Conservation (phyloP, 2,797 vertebrate species). For the Fistularia commersonii region DNA sequence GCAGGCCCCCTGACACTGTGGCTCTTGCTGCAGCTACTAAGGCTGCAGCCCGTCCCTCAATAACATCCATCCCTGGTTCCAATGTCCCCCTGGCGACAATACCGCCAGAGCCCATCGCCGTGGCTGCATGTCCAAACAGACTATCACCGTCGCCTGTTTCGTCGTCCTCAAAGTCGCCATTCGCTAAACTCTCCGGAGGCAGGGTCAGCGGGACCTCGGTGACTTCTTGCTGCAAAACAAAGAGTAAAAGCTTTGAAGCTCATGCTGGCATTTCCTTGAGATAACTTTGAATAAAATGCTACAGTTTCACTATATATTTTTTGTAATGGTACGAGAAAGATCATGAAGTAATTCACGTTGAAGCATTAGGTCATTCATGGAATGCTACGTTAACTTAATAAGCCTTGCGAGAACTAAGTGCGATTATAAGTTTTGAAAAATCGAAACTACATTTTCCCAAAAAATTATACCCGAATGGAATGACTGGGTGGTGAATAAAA, state of each 20-base stretch:
- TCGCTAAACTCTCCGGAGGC: slow-evolving; percentile 62
- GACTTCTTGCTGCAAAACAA: slow-evolving; percentile 69
- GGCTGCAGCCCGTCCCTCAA: slow-evolving; percentile 48
- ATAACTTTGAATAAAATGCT: too few relatives aligned
- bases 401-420: too few relatives aligned
- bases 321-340: too few relatives aligned
- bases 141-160: slow-evolving; percentile 44
- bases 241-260: slow-evolving; percentile 6
- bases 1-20: slow-evolving; percentile 62
- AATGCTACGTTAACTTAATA: too few relatives aligned
- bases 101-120: slow-evolving; percentile 17
- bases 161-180: slow-evolving; percentile 58
- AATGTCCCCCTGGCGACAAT: slow-evolving; percentile 27
- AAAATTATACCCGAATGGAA: too few relatives aligned
- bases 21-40: slow-evolving; percentile 70
- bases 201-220: slow-evolving; percentile 59
- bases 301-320: too few relatives aligned
- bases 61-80: slow-evolving; percentile 20
- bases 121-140: slow-evolving; percentile 17
- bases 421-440: too few relatives aligned
- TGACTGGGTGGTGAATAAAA: too few relatives aligned
- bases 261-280: neutral
- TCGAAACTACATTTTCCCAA: too few relatives aligned
- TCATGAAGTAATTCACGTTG: too few relatives aligned
- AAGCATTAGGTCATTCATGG: too few relatives aligned